These are phyloP conservation scores for Hirtodrosophila histrioides DNA, from an alignment of 2,888 invertebrate genomes.

Conservation along the genomic window DNA sequence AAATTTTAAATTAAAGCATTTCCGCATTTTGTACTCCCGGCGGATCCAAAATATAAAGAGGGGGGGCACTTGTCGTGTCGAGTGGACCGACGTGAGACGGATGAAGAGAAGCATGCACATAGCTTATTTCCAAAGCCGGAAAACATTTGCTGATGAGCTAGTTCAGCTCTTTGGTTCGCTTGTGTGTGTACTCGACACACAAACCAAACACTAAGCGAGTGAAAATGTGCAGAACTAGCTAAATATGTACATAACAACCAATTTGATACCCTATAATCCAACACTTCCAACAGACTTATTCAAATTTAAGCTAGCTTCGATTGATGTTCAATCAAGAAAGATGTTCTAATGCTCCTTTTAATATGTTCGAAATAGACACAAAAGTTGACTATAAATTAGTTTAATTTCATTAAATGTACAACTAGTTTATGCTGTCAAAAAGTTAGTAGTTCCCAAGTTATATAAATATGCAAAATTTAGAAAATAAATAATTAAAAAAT, in stretches of 20 bases:
- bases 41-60: conserved; percentile 32
- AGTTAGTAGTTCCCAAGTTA: no score
- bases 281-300: no score
- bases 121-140: conserved; percentile 53
- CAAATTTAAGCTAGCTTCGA: no score
- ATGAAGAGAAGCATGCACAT: conserved; percentile 4
- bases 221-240: conserved; percentile 5
- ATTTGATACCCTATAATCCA: conserved; percentile 4
- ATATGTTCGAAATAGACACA: no score
- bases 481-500: no score
- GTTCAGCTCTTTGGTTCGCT: conserved; percentile 24
- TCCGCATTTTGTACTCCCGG: conserved; percentile 48
- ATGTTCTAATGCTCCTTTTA: no score
- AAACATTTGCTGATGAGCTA: conserved; percentile 60
- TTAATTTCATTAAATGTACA: no score
- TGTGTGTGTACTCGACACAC: conserved; percentile 10
- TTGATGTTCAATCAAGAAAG: no score
- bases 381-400: no score
- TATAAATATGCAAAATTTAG: no score
- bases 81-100: conserved; percentile 6
- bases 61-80: conserved; percentile 23
- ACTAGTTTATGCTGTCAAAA: no score
- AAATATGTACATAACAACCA: neutral
- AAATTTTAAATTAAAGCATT: conserved; percentile 60
- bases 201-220: conserved; percentile 12